Conservation (phyloP, 1,140 invertebrate genomes). For the Anastatus disparis region DNA sequence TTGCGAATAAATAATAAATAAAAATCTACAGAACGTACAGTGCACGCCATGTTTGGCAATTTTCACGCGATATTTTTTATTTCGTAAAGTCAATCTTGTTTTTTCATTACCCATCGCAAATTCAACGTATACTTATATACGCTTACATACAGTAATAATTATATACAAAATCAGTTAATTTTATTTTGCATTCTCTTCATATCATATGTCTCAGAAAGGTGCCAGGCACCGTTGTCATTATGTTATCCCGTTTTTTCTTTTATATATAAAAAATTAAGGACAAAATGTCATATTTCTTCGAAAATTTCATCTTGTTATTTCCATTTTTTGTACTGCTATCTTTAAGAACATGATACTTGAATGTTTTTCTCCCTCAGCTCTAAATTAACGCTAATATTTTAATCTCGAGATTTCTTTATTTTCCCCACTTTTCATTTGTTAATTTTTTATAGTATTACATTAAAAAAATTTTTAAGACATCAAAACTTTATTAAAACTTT, state of each 20-base stretch:
- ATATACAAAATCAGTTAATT: slow-evolving; percentile 59
- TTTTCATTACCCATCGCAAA: slow-evolving; percentile 44
- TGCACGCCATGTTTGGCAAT: slow-evolving; percentile 30
- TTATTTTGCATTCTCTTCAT: slow-evolving; percentile 11
- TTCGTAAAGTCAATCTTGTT: slow-evolving; percentile 47
- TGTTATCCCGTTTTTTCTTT: slow-evolving; percentile 32
- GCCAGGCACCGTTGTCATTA: slow-evolving; percentile 45
- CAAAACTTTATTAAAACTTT: too few species aligned
- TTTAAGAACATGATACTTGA: slow-evolving; percentile 23
- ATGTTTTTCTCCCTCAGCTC: slow-evolving; percentile 18
- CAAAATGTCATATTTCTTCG: slow-evolving; percentile 54
- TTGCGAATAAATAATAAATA: slow-evolving; percentile 66
- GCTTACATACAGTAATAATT: slow-evolving; percentile 52
- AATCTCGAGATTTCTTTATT: slow-evolving; percentile 28
- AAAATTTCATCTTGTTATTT: slow-evolving; percentile 44
- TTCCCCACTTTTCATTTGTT: slow-evolving; percentile 43
- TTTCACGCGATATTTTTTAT: slow-evolving; percentile 35
- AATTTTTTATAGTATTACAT: slow-evolving; percentile 38
- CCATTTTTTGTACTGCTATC: slow-evolving; percentile 60
- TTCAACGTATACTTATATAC: slow-evolving; percentile 40
- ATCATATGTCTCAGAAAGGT: slow-evolving; percentile 42
- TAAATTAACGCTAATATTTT: slow-evolving; percentile 45
- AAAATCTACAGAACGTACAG: slow-evolving; percentile 55
- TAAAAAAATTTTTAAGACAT: background rate
- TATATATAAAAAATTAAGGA: slow-evolving; percentile 61